phyloP scores from a whole-genome alignment of 2,797 vertebrate genomes.

The Arremon aurantiirostris region DNA sequence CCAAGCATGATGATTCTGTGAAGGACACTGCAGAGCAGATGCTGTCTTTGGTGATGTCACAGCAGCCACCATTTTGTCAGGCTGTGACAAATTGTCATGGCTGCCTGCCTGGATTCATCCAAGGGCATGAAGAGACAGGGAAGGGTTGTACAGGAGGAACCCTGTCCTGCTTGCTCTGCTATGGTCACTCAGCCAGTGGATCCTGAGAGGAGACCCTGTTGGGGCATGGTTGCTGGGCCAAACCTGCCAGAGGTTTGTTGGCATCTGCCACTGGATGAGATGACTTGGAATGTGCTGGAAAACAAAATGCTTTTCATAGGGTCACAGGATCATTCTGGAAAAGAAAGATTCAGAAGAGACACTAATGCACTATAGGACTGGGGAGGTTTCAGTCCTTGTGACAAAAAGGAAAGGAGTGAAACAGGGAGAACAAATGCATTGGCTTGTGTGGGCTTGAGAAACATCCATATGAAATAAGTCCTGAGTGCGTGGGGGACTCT shows the following conservation, averaged over 20 bases:
- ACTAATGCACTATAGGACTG: rapidly evolving
- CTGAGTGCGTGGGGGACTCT: not conserved
- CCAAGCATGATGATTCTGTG: not conserved
- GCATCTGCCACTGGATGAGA: not conserved
- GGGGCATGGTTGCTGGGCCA: not conserved
- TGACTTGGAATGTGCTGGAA: not conserved
- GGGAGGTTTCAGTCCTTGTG: not conserved
- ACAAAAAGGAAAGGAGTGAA: not conserved
- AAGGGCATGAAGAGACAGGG: not conserved
- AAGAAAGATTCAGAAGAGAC: not conserved
- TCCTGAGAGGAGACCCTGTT: not conserved
- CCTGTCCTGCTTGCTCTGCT: rapidly evolving
- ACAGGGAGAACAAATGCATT: not conserved
- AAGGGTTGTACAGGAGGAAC: not conserved
- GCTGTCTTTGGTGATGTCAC: not conserved
- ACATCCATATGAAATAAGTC: not conserved
- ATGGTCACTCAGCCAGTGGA: rapidly evolving
- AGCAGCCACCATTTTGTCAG: not conserved
- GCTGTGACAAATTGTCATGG: not conserved
- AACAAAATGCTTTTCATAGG: not conserved
- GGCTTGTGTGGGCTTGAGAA: slow-evolving; percentile 29
- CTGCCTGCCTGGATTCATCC: not conserved
- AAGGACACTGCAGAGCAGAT: not conserved
- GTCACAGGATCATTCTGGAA: not conserved
- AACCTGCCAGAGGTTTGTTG: not conserved